Evolutionary conservation across 2,113 vertebrate species (phyloP), one percentile per base, ranked within the genome.

Genomic region (Engraulis encrasicolus): DNA sequence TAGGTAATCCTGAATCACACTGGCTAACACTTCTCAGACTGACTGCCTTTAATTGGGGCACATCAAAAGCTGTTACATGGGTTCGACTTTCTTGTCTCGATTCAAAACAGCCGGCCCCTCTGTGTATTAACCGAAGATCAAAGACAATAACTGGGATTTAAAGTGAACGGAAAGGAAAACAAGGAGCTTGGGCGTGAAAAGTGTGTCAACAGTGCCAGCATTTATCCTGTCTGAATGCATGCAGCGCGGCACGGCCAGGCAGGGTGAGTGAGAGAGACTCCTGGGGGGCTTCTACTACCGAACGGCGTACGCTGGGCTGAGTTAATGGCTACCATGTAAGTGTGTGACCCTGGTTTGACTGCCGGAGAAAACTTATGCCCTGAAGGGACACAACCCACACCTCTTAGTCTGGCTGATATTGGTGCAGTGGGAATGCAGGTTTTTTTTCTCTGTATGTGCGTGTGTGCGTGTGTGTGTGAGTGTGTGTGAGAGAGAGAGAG

Each of bases 351-450:
- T 86, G 87, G 74, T 61, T 79, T 86, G 91, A 85, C 88, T 83
- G 88, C 86, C 86, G 87, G n/a, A 79, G 82, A 90, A 91, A 92
- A 88, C 88, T 91, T 89, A 90, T 85, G 81, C 84, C 84, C 89
- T 48, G 81, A 86, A 81, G 87, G 31, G 82, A 84, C 66, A 1
- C 50, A 91, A 82, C 80, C 84, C 81, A 87, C 84, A 85, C 77
- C 88, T 85, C 23, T 50, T 88, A 78, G 71, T 81, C 27, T 34
- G 66, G 4, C 81, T 85, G 50, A 79, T 87, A 81, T 83, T 11
- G 50, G 54, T 85, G 66, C 66, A 17, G 66, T 74, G 66, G 66
- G 66, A 74, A 74, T 74, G 52, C 40, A 5, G 40, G 3, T 45
- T 3, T 37, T 19, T 77, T 38, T 9, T n/a, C 11, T 18, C 17